Percentiles rank a stretch among this genome's conserved stretches.
These are phyloP conservation scores for Eulithis prunata DNA, from an alignment of 2,888 invertebrate species.

Conservation along the genomic window DNA sequence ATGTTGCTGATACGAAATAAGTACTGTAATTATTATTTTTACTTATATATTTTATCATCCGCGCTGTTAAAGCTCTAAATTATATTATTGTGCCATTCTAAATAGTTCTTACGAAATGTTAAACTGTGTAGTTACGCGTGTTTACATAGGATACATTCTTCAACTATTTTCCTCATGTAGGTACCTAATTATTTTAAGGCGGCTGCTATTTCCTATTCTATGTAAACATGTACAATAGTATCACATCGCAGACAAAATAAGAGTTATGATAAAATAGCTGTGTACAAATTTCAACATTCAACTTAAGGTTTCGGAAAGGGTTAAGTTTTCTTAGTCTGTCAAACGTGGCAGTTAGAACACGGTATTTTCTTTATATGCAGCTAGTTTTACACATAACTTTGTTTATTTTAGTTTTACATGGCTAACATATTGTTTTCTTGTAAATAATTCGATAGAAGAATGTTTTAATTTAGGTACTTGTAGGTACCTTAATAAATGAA, in stretches of 20 bases:
- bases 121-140: conserved; percentile 22
- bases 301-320: background rate
- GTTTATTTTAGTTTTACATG: conserved; percentile 45
- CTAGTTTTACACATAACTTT: conserved; percentile 17
- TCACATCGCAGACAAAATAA: conserved; percentile 1
- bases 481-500: conserved; percentile 74
- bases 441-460: conserved; percentile 50
- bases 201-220: conserved; percentile 29
- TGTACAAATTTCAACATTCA: background rate
- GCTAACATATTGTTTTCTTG: conserved; percentile 59
- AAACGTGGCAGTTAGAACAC: background rate
- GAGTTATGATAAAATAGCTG: conserved; percentile 9
- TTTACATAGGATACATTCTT: conserved; percentile 25
- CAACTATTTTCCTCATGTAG: conserved; percentile 9
- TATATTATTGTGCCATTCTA: conserved; percentile 67
- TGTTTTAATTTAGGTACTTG: conserved; percentile 59
- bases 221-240: conserved; percentile 34
- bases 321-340: background rate
- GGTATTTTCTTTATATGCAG: background rate
- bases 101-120: conserved; percentile 46
- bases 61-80: conserved; percentile 57
- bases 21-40: conserved; percentile 45
- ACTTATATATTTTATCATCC: conserved; percentile 37
- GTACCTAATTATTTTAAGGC: conserved; percentile 3
- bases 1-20: conserved; percentile 38